Evolutionary conservation across 1,140 invertebrate genomes (phyloP).

Genomic region (Zaprionus inermis): DNA sequence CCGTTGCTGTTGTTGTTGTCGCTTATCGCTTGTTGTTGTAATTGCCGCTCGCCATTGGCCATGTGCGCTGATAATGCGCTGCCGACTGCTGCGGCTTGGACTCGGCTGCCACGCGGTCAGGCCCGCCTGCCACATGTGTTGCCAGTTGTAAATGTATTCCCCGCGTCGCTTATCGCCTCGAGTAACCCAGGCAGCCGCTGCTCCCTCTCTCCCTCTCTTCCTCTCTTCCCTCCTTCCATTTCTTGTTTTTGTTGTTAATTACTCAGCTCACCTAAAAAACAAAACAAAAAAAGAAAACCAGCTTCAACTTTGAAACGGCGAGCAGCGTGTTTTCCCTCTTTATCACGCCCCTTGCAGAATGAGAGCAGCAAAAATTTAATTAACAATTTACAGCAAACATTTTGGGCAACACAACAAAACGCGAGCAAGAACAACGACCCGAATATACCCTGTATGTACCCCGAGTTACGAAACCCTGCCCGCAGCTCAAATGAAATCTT

Average conservation of each 20-base stretch:
- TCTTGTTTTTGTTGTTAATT: constrained; percentile 39
- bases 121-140: constrained; percentile 35
- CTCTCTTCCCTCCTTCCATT: neutral
- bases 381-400: constrained; percentile 72
- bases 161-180: constrained; percentile 29
- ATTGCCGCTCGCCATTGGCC: constrained; percentile 49
- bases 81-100: constrained; percentile 4
- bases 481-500: too few relatives aligned
- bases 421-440: neutral
- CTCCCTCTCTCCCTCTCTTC: neutral
- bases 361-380: constrained; percentile 69
- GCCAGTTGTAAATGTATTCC: constrained; percentile 5
- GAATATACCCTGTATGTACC: too few relatives aligned
- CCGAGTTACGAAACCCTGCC: too few relatives aligned
- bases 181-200: neutral
- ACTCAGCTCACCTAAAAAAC: constrained; percentile 38
- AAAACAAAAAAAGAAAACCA: constrained; percentile 19
- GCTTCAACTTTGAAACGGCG: constrained; percentile 40
- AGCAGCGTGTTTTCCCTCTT: neutral
- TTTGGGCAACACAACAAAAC: constrained; percentile 48
- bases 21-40: constrained; percentile 43
- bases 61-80: constrained; percentile 34
- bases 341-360: constrained; percentile 52
- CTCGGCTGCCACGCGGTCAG: constrained; percentile 14
- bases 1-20: constrained; percentile 35